Evolutionary conservation across 1,140 invertebrate genomes (phyloP), one percentile per base, ranked within the genome.

Genomic region (Oreohelix idahoensis): DNA sequence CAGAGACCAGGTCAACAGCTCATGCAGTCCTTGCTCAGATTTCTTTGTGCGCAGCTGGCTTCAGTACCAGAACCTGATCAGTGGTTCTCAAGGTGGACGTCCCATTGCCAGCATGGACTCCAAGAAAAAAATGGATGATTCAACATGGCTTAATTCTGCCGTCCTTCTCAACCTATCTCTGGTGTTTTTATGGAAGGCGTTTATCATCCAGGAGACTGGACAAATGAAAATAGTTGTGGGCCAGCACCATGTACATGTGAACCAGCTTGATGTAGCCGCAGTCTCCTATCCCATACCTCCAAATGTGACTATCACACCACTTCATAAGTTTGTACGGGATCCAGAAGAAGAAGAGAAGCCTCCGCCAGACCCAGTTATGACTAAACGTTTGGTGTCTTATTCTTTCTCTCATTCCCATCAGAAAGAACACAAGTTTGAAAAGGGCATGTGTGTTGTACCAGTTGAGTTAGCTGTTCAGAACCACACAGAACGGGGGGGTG

Each of bases 221-320:
- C 87, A 88, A 69, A 88, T 87, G 79, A 86, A 88, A 63, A 87
- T 88, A 20, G 74, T 90, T 73, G 88, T 90, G 15, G 91, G 91
- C 63, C 91, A 92, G 79, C 91, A 92, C 83, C 91, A 92, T 86
- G 89, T 90, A 38, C 88, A 87, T n/a, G 79, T 92, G n/a, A 87
- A 90, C 36, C 89, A 85, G 73, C 85, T 91, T 15, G 88, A 91
- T 76, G 87, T 83, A 26, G 83, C 87, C n/a, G 88, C 89, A 45
- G 90, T 88, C 4, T 91, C 90, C 8, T 90, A 89, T 84, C 90
- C 90, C 39, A 82, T 88, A 66, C 79, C 86, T n/a, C 36, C 89
- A 89, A 84, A 85, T 29, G 83, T 87, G 39, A 84, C 85, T 74
- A 89, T 89, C 45, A 84, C 85, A 49, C 86, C 89, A 26, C 88